A percentile compares a stretch with the other conserved stretches of the same genome.
Conservation (phyloP, 2,797 vertebrate genomes). For the Limnodromus scolopaceus region DNA sequence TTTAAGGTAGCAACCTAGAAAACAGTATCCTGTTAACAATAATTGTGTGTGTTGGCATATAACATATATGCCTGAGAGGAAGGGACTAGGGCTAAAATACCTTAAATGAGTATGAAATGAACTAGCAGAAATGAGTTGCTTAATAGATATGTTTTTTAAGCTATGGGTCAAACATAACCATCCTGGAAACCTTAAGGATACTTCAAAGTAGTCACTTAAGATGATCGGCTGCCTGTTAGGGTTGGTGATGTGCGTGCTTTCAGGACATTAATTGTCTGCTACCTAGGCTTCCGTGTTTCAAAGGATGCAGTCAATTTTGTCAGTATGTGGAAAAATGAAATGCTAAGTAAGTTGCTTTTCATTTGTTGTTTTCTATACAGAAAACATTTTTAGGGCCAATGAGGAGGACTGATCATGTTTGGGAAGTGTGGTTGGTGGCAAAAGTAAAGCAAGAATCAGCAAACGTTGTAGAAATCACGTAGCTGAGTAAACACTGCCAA, state of each 20-base stretch:
- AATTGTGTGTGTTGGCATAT: neutral
- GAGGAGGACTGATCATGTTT: neutral
- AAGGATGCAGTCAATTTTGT: neutral
- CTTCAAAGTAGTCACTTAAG: neutral
- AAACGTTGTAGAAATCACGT: neutral
- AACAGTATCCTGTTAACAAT: neutral
- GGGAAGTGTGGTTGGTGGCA: fast-evolving
- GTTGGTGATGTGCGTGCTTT: neutral
- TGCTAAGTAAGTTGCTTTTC: neutral
- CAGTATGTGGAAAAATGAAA: neutral
- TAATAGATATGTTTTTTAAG: neutral
- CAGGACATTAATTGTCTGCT: neutral
- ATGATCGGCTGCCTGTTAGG: neutral
- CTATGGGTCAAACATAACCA: neutral
- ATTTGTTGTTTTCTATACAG: neutral
- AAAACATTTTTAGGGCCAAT: neutral
- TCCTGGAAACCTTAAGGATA: neutral
- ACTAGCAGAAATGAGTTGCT: neutral
- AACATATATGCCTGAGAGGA: neutral
- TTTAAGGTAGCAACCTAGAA: neutral
- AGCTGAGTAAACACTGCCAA: neutral
- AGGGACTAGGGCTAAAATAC: neutral
- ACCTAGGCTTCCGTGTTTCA: neutral
- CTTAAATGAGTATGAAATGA: neutral
- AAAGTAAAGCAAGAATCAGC: neutral